A percentile compares a stretch with the other conserved stretches of the same genome.
phyloP scores from a whole-genome alignment of 1,140 invertebrate species.

The Brachionus calyciflorus region DNA sequence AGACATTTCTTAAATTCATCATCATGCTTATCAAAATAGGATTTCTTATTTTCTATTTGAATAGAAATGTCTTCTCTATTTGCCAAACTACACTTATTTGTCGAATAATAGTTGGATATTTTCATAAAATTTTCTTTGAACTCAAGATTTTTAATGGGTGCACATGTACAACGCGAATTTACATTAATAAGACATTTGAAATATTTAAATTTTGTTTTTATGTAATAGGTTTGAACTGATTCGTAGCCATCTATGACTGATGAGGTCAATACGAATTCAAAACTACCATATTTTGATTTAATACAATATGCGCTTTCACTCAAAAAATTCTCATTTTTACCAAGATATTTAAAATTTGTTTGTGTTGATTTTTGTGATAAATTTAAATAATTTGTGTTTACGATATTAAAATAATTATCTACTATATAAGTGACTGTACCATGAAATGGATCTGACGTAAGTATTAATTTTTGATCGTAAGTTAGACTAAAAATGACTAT shows the following conservation, averaged over 20 bases:
- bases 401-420: conserved; percentile 8
- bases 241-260: not conserved
- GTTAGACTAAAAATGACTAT: not conserved
- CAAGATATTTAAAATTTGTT: not conserved
- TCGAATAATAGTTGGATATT: not conserved
- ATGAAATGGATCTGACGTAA: conserved; percentile 31
- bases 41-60: conserved; percentile 4
- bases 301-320: not conserved
- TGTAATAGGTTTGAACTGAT: conserved; percentile 4
- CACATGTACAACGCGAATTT: not conserved
- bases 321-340: not conserved
- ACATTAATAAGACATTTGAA: conserved; percentile 2
- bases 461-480: not conserved
- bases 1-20: conserved; percentile 14
- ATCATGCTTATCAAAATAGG: not conserved
- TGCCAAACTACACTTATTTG: not conserved
- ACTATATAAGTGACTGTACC: conserved; percentile 12
- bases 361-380: not conserved
- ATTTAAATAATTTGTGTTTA: conserved; percentile 11
- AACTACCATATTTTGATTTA: not conserved
- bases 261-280: not conserved
- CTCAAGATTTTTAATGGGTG: conserved; percentile 1
- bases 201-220: conserved; percentile 2
- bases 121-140: conserved; percentile 11
- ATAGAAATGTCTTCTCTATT: not conserved